Evolutionary conservation across 2,797 vertebrate species (phyloP).

Genomic region (Vireo griseus): DNA sequence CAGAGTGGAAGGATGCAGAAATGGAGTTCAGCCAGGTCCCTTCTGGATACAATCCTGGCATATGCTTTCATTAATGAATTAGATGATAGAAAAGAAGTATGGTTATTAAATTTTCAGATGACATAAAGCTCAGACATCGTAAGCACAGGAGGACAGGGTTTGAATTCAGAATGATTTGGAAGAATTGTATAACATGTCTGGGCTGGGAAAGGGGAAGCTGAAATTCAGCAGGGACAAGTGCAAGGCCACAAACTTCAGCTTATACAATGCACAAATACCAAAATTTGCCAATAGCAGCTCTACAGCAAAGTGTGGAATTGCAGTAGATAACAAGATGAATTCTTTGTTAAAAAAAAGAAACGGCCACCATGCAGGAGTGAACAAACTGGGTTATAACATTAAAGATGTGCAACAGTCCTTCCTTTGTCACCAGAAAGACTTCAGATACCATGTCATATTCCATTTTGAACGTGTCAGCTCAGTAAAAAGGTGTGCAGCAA

Average conservation of each 20-base stretch:
- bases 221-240: neutral
- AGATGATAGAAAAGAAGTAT: neutral
- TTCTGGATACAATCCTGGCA: neutral
- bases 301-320: neutral
- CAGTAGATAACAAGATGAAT: neutral
- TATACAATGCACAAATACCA: neutral
- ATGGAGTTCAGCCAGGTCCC: constrained; percentile 5
- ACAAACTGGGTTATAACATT: neutral
- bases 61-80: constrained; percentile 39
- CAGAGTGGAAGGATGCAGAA: neutral
- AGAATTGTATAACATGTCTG: neutral
- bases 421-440: neutral
- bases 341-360: neutral
- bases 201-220: neutral
- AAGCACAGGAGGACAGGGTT: neutral
- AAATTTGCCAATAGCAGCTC: neutral
- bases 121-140: neutral
- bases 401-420: neutral
- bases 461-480: neutral
- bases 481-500: neutral
- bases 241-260: neutral
- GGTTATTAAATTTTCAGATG: constrained; percentile 50
- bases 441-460: neutral
- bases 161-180: constrained; percentile 12
- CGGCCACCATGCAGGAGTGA: neutral